These are phyloP conservation scores for Oikopleura albicans DNA, from an alignment of 23 tunicate genomes.

Conservation along the genomic window DNA sequence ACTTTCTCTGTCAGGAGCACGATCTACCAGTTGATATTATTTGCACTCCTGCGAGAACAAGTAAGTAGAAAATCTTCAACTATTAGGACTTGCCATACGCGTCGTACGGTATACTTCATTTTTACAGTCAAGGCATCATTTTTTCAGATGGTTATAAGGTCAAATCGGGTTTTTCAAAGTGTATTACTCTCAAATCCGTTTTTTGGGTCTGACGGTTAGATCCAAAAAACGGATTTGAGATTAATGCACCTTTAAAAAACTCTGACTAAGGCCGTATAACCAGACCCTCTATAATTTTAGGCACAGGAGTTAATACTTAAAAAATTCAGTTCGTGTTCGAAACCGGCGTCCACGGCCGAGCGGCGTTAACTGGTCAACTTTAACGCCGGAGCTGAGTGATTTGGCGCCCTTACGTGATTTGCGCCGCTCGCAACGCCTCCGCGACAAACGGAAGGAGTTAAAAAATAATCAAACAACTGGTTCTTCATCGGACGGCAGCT, in stretches of 20 bases:
- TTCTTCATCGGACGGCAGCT: not conserved
- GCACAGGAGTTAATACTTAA: too few relatives aligned
- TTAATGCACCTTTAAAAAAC: too few relatives aligned
- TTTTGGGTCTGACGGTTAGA: too few relatives aligned
- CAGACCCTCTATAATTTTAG: too few relatives aligned
- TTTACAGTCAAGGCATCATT: too few relatives aligned
- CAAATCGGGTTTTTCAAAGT: too few relatives aligned
- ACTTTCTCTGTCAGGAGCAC: not conserved
- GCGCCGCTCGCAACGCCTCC: not conserved
- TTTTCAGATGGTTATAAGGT: too few relatives aligned
- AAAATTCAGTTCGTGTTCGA: constrained; percentile 13
- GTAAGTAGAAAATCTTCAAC: constrained; percentile 9
- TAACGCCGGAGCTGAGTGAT: not conserved
- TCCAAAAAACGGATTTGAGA: too few relatives aligned
- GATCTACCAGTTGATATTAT: constrained; percentile 6
- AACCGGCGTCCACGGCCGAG: not conserved
- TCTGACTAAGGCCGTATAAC: too few relatives aligned
- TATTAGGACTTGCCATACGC: too few relatives aligned
- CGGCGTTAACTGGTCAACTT: not conserved
- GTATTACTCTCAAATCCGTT: too few relatives aligned
- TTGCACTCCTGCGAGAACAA: not conserved
- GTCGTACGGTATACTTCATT: too few relatives aligned
- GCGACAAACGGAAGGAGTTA: not conserved
- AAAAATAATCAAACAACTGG: not conserved
- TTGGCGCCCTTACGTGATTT: not conserved